These are phyloP conservation scores for Oncorhynchus clarkii DNA, from an alignment of 2,113 vertebrate species.

Conservation along the genomic window DNA sequence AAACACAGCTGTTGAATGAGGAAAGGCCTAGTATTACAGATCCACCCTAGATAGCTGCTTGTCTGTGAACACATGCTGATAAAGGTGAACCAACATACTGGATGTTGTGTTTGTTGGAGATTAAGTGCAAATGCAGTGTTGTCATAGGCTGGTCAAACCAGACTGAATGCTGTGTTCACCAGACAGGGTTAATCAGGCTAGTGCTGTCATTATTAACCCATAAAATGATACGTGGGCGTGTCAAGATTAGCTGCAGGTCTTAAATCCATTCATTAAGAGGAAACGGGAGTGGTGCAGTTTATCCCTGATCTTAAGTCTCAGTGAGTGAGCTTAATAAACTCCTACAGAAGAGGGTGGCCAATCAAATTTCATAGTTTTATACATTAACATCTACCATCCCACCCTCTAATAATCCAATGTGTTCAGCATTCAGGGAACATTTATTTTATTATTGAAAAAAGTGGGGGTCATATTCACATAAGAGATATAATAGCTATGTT, in stretches of 20 bases:
- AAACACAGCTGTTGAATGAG: background rate
- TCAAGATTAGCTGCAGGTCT: background rate
- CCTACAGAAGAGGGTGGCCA: background rate
- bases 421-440: background rate
- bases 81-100: background rate
- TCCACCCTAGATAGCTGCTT: too few relatives aligned
- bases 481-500: too few relatives aligned
- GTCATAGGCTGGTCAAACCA: background rate
- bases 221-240: background rate
- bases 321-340: background rate
- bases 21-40: background rate
- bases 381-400: conserved; percentile 2
- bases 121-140: background rate
- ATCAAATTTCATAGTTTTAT: conserved; percentile 1
- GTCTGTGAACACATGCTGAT: background rate
- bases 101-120: background rate
- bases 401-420: background rate
- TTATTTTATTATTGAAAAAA: too few relatives aligned
- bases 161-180: too few relatives aligned
- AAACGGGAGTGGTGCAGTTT: background rate
- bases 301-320: background rate
- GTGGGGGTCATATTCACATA: too few relatives aligned
- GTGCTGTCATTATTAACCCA: background rate
- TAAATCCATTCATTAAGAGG: background rate
- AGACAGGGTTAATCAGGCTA: background rate